Evolutionary conservation across 1,140 invertebrate species (phyloP).

Genomic region (Tenebrio molitor): DNA sequence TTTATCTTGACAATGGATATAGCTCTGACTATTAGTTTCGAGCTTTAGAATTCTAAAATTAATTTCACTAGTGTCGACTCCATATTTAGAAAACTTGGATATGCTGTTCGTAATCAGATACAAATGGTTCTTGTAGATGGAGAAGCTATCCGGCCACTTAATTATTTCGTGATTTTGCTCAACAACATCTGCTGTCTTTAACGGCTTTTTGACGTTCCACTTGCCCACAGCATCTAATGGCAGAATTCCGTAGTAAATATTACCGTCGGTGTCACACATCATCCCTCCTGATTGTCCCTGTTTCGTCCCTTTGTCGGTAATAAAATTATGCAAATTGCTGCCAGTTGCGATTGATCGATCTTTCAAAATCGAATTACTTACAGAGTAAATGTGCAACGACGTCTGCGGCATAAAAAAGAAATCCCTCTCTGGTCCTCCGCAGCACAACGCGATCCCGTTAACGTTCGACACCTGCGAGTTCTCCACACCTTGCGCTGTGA

Average conservation of each 20-base stretch:
- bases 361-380: constrained; percentile 70
- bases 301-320: constrained; percentile 72
- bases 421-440: constrained; percentile 67
- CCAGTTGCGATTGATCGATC: constrained; percentile 66
- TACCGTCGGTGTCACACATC: constrained; percentile 75
- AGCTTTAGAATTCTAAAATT: constrained; percentile 50
- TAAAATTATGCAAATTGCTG: constrained; percentile 56
- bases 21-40: constrained; percentile 35
- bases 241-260: constrained; percentile 76
- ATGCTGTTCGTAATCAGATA: constrained; percentile 76
- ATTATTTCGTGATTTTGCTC: constrained; percentile 74
- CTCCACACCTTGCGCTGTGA: constrained; percentile 71
- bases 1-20: constrained; percentile 43
- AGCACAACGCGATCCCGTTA: constrained; percentile 75
- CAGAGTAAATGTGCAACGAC: constrained; percentile 73
- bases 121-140: constrained; percentile 74
- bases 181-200: constrained; percentile 69
- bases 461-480: constrained; percentile 70
- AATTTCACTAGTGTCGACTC: constrained; percentile 29
- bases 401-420: constrained; percentile 76
- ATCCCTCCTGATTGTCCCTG: constrained; percentile 76
- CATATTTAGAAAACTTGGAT: constrained; percentile 55
- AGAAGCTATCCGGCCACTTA: constrained; percentile 79
- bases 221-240: constrained; percentile 74
- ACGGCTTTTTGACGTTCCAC: constrained; percentile 71